Conservation (phyloP, 2,113 vertebrate species). For the Oreotrochilus melanogaster region DNA sequence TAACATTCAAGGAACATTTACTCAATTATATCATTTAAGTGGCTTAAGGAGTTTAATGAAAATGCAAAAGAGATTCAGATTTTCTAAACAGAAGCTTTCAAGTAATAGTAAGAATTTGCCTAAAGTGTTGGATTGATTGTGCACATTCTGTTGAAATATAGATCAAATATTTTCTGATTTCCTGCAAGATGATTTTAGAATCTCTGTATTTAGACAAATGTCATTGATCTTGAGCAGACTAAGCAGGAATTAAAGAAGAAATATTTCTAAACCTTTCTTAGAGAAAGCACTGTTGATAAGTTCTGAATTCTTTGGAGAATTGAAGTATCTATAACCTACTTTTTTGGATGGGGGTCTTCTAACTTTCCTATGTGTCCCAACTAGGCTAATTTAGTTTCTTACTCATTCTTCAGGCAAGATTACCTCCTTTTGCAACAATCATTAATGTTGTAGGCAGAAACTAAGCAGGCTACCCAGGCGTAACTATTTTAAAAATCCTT, state of each 20-base stretch:
- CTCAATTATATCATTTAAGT: background rate
- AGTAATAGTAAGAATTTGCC: background rate
- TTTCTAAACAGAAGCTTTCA: background rate
- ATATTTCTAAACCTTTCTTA: background rate
- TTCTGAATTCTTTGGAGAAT: background rate
- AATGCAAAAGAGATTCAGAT: background rate
- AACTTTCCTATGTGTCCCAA: background rate
- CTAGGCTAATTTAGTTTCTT: background rate
- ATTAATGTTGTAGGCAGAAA: background rate
- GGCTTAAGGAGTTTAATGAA: background rate
- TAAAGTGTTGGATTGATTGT: background rate
- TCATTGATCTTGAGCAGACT: background rate
- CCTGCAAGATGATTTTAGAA: background rate
- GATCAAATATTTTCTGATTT: background rate
- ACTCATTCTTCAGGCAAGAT: background rate
- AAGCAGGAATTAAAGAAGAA: background rate
- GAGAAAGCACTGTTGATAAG: background rate
- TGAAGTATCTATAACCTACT: too few relatives aligned
- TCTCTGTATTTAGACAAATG: background rate
- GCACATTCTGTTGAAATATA: background rate
- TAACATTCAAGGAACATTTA: constrained; percentile 1
- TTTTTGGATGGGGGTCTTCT: accelerated
- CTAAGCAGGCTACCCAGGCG: background rate
- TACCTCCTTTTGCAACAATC: background rate
- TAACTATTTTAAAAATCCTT: constrained; percentile 14